phyloP scores from a whole-genome alignment of 2,888 invertebrate species.

The Melinaea menophilus region DNA sequence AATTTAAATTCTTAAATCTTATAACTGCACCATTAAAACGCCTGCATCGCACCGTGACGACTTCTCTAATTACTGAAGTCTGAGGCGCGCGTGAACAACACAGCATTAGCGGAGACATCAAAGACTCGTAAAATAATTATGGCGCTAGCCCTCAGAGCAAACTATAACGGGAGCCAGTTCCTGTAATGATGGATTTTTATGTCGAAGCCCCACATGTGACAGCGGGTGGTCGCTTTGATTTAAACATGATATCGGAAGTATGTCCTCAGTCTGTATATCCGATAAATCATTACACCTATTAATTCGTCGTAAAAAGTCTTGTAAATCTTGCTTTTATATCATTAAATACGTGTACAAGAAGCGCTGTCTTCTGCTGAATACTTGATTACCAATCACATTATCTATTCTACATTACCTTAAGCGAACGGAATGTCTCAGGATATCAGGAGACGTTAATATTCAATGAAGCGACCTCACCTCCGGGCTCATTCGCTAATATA shows the following conservation, averaged over 20 bases:
- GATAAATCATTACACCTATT: background rate
- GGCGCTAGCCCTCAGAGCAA: slow-evolving; percentile 5
- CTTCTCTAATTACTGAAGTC: slow-evolving; percentile 16
- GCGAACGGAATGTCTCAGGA: slow-evolving; percentile 15
- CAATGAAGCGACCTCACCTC: slow-evolving; percentile 18
- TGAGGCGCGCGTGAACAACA: slow-evolving; percentile 12
- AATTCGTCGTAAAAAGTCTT: slow-evolving; percentile 1
- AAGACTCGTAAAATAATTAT: slow-evolving; percentile 20
- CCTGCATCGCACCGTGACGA: background rate
- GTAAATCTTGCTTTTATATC: background rate
- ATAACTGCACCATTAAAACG: background rate
- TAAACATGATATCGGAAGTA: slow-evolving; percentile 6
- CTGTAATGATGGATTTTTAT: slow-evolving; percentile 12
- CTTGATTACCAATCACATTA: slow-evolving; percentile 26
- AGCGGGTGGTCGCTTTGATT: slow-evolving; percentile 10
- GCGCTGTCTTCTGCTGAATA: slow-evolving; percentile 14
- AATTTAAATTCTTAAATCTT: background rate
- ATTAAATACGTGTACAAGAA: background rate
- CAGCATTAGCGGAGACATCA: slow-evolving; percentile 15
- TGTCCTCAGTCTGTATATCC: background rate
- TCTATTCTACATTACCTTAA: slow-evolving; percentile 18
- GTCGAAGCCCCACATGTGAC: slow-evolving; percentile 11
- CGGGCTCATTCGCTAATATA: slow-evolving; percentile 21
- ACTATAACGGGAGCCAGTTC: slow-evolving; percentile 5
- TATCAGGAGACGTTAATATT: slow-evolving; percentile 20